Evolutionary conservation across 2,888 invertebrate genomes (phyloP), one percentile per base, ranked within the genome.

Genomic region (Mimumesa dahlbomi): DNA sequence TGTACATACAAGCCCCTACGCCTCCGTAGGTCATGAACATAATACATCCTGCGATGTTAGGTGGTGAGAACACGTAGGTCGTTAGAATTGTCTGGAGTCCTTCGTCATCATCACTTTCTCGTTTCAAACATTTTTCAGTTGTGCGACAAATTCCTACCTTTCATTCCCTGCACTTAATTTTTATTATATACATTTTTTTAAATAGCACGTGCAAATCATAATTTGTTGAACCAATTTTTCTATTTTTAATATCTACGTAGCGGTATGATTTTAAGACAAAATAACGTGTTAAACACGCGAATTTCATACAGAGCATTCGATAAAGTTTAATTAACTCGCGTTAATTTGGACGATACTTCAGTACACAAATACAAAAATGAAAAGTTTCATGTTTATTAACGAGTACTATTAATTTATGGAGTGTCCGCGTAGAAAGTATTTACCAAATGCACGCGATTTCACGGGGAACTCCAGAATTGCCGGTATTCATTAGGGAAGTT

Each of bases 51-150:
- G 42, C 43, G 40, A n/a, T 6, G 25, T 21, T 6, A 16, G 57
- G 21, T 36, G 25, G 29, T 22, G 34, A 21, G 16, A 46, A 29
- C 54, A 62, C 54, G 70, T 59, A 40, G 56, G 40, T 40, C 54
- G 49, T 58, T 62, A 38, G 42, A 70, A 66, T 73, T 64, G 56
- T 46, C 45, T 42, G 62, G 34, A 38, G 67, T 53, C 50, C 52
- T 56, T 67, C 53, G 45, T 58, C 45, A 19, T 53, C 56, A 57
- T 38, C 61, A 36, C 38, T 43, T 40, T 29, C 46, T 21, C 16
- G 53, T 43, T 49, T 13, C 40, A 53, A 54, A n/a, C n/a, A 34
- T 34, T 34, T n/a, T 34, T 34, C 34, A 34, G 9, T 3, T 9
- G 1, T 11, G 3, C 1, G n/a, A n/a, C 9, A n/a, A 34, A 34